Evolutionary conservation across 2,888 invertebrate genomes (phyloP).

Genomic region (Cephus pygmeus): DNA sequence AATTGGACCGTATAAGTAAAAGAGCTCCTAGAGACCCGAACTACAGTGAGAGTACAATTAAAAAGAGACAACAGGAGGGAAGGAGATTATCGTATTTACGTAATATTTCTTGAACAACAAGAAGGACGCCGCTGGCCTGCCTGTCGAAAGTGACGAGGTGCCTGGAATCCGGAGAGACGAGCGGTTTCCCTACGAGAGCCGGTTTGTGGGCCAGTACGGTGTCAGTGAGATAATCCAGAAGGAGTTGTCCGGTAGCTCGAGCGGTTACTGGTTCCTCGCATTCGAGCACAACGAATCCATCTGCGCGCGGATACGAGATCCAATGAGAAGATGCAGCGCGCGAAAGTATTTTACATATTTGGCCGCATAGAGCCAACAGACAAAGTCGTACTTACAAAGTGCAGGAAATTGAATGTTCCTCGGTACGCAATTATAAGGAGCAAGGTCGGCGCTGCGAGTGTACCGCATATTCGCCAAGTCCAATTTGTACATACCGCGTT

Average conservation of each 20-base stretch:
- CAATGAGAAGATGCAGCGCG: background rate
- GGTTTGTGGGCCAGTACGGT: constrained; percentile 74
- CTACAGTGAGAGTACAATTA: background rate
- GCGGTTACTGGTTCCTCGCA: constrained; percentile 76
- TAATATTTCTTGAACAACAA: constrained; percentile 75
- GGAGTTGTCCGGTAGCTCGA: constrained; percentile 74
- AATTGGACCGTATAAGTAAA: too few relatives aligned
- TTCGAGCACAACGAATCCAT: constrained; percentile 78
- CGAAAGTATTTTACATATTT: too few relatives aligned
- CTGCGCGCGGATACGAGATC: constrained; percentile 61
- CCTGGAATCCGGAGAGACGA: constrained; percentile 78
- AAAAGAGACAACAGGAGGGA: constrained; percentile 2
- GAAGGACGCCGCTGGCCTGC: constrained; percentile 69
- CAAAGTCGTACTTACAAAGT: constrained; percentile 71
- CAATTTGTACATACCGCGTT: constrained; percentile 78
- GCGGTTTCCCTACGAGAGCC: constrained; percentile 73
- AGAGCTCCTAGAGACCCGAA: background rate
- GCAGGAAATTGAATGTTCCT: constrained; percentile 77
- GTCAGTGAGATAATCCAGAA: constrained; percentile 80
- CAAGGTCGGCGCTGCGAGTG: constrained; percentile 77
- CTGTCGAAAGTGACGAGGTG: constrained; percentile 76
- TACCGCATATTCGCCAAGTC: constrained; percentile 79
- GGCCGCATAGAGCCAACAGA: background rate
- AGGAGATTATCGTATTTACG: constrained; percentile 63
- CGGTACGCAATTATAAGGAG: constrained; percentile 80